Base-by-base conservation (phyloP, 2,797 vertebrate species). In the Urophycis tenuis region DNA sequence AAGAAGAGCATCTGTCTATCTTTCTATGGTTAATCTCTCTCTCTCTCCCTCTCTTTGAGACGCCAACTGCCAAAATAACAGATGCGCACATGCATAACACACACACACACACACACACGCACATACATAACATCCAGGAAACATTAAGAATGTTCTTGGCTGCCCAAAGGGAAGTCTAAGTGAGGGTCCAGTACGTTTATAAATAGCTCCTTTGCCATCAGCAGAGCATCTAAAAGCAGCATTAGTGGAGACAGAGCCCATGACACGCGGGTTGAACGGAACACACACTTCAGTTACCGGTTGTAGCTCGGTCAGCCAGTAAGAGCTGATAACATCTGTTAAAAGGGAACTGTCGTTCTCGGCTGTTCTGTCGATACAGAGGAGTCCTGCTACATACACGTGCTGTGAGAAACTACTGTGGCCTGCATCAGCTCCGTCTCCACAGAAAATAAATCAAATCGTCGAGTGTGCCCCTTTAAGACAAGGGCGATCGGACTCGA, bases 151-250 rank as follows among this genome's bases (percentile, higher is more conserved):
- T 12, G 12, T 32, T 41, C 77, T 78, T 79, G 71, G 74, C 74
- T 86, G 19, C 84, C 78, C 80, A 83, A 81, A 85, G 33, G 84
- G 32, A 19, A 49, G 81, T 64, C 53, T 77, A 36, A 17, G 76
- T 64, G 11, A 64, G 71, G 25, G 34, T 74, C 60, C 72, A 76
- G 78, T 41, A 64, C 74, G 72, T 80, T 78, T 85, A 84, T 83
- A 83, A 75, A 81, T 82, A 86, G 76, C 67, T 72, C 49, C 72
- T 67, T 36, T 30, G 71, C 49, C 22, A 60, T 76, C 41, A 71
- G n/a, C n/a, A 10, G 3, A n/a, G 71, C 73, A 34, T 64, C 14
- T 76, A 31, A 30, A 45, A 11, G 12, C 73, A 78, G 12, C 70
- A 64, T 69, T 31, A 74, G 14, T 9, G 73, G 36, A 31, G 69